Percentiles rank a stretch among this genome's conserved stretches.
Conservation (phyloP, 2,113 vertebrate species). For the Strix uralensis region DNA sequence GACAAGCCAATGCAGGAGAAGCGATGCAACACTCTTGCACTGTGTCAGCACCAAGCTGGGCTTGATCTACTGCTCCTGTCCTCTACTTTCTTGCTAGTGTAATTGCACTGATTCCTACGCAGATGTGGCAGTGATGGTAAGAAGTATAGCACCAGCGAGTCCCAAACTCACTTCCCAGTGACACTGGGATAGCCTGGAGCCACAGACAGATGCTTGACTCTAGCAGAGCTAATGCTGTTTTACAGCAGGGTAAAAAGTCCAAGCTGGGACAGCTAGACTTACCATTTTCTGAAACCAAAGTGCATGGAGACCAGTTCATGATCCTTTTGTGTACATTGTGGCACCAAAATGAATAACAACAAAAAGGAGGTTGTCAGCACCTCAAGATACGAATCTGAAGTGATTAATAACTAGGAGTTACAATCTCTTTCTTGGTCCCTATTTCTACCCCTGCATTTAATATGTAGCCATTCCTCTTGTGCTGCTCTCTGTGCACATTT, state of each 20-base stretch:
- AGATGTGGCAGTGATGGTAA: not conserved
- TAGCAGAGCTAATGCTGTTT: not conserved
- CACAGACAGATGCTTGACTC: not conserved
- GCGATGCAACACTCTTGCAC: not conserved
- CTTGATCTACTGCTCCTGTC: not conserved
- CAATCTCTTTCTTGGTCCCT: not conserved
- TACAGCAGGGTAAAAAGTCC: not conserved
- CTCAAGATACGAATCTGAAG: not conserved
- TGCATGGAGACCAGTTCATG: not conserved
- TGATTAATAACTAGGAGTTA: not conserved
- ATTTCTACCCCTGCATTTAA: not conserved
- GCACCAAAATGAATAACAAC: not conserved
- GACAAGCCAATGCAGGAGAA: not conserved
- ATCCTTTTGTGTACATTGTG: not conserved
- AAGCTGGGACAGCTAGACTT: not conserved
- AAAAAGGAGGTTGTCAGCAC: not conserved
- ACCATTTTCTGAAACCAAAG: not conserved
- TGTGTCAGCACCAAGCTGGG: not conserved
- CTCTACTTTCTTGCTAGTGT: not conserved
- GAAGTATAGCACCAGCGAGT: not conserved
- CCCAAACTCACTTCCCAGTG: not conserved
- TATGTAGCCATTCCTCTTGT: not conserved
- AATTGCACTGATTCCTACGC: not conserved
- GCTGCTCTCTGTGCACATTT: accelerated
- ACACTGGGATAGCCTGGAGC: not conserved